phyloP scores from a whole-genome alignment of 2,888 invertebrate genomes.

The Ctena decussata region DNA sequence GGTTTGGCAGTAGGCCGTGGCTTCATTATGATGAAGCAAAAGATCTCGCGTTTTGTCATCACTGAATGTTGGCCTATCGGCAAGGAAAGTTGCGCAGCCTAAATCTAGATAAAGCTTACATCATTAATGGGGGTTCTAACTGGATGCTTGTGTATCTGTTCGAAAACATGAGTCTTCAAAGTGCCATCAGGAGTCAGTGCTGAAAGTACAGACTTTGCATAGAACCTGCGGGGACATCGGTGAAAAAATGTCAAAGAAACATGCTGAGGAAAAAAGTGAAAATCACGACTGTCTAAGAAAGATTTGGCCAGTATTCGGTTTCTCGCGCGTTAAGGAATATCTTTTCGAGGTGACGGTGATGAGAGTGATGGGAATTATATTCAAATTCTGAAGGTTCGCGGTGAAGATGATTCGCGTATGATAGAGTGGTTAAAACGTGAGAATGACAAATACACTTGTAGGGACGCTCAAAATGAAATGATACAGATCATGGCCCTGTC shows the following conservation, averaged over 20 bases:
- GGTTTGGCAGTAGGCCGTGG: too few relatives aligned
- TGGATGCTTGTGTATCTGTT: background rate
- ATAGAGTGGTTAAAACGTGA: background rate
- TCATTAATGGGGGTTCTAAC: background rate
- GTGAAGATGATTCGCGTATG: conserved; percentile 5
- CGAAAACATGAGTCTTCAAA: background rate
- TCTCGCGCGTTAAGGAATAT: background rate
- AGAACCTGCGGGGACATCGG: conserved; percentile 3
- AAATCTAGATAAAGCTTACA: background rate
- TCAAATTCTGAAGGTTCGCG: conserved; percentile 4
- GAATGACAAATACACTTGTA: background rate
- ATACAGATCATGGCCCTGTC: background rate
- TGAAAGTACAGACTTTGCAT: background rate
- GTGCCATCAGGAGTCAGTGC: background rate
- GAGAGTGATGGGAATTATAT: conserved; percentile 2
- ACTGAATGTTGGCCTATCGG: background rate
- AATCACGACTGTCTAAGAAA: background rate
- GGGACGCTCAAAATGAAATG: background rate
- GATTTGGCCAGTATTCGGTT: background rate
- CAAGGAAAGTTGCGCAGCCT: background rate
- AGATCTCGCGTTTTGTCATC: conserved; percentile 6
- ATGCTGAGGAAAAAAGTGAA: conserved; percentile 2
- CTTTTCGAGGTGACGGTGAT: background rate
- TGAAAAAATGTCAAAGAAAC: background rate
- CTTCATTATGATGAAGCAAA: too few relatives aligned